These are phyloP conservation scores for Poecilia wingei DNA, from an alignment of 2,797 vertebrate genomes.

Conservation along the genomic window DNA sequence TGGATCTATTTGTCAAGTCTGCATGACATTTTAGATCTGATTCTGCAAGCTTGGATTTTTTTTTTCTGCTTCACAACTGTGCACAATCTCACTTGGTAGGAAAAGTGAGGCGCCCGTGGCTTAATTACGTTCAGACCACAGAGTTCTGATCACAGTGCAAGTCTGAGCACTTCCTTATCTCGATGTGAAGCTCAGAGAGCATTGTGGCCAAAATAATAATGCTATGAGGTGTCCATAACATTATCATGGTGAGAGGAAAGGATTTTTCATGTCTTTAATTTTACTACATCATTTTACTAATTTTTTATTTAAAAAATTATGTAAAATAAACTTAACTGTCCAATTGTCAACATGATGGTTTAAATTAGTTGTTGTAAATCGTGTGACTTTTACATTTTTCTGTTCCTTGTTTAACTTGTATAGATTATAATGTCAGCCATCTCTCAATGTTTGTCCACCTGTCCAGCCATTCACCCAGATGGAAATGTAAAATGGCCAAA, in stretches of 20 bases:
- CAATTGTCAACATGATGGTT: background rate
- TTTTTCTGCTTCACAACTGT: constrained; percentile 9
- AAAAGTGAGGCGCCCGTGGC: constrained; percentile 10
- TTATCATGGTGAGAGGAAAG: constrained; percentile 18
- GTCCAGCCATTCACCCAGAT: background rate
- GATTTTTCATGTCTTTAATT: background rate
- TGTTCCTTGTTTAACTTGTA: background rate
- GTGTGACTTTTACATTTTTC: background rate
- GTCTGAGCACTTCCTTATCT: constrained; percentile 19
- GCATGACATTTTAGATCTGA: constrained; percentile 17
- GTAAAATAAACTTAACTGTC: background rate
- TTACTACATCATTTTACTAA: background rate
- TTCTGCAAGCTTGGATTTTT: constrained; percentile 24
- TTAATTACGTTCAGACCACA: constrained; percentile 29
- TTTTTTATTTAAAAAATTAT: background rate
- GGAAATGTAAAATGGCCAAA: background rate
- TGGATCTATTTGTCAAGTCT: constrained; percentile 8
- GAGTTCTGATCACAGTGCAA: constrained; percentile 23
- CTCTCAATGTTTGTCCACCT: background rate
- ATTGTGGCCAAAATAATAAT: constrained; percentile 33
- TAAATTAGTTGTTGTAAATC: background rate
- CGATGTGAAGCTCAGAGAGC: constrained; percentile 34
- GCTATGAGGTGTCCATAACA: constrained; percentile 24
- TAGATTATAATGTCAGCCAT: background rate
- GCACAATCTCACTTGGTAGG: background rate